Base-by-base conservation (phyloP, 2,888 invertebrate genomes). In the Ypsolopha scabrella region DNA sequence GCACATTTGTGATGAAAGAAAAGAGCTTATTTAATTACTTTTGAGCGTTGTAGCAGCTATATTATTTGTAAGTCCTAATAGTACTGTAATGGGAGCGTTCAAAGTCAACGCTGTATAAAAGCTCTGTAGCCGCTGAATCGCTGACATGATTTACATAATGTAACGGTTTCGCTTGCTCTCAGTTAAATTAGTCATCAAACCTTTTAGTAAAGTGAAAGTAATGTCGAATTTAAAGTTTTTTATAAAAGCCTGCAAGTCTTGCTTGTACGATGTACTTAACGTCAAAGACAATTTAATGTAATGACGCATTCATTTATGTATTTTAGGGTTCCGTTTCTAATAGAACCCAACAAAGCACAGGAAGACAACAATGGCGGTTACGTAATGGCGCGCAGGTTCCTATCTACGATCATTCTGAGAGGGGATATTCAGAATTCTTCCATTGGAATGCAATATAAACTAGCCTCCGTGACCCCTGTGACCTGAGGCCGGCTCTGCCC, bases 391-490 rank as follows among this genome's bases (percentile, higher is more conserved):
- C 13, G 35, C 14, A 52, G 44, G 36, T 41, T 48, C 36, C 49
- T 52, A 52, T 52, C 52, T 49, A 37, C 50, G 38, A 52, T 52
- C 52, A 37, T 8, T 35, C 47, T 39, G 34, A 35, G 41, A 47
- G 14, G 37, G 52, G 48, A 44, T 52, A 43, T 45, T 49, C 38
- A 44, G 41, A 45, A 52, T 49, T 50, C 50, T 50, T 14, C 43
- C 14, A 9, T 13, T 55, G 69, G 68, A 63, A 68, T 67, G 64
- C 63, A 59, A 64, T 62, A 58, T 61, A 57, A 57, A 59, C 61
- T 57, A 53, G 50, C 54, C 49, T 14, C 50, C 8, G 54, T 62
- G 65, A 71, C 65, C 70, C 55, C 58, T 43, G 51, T 55, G 70
- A 70, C 70, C 69, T 53, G 38, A 36, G 49, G 9, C 37, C 49